Percentiles rank a stretch among this genome's conserved stretches.
phyloP scores from a whole-genome alignment of 2,888 invertebrate genomes.

The Hydraecia micacea region DNA sequence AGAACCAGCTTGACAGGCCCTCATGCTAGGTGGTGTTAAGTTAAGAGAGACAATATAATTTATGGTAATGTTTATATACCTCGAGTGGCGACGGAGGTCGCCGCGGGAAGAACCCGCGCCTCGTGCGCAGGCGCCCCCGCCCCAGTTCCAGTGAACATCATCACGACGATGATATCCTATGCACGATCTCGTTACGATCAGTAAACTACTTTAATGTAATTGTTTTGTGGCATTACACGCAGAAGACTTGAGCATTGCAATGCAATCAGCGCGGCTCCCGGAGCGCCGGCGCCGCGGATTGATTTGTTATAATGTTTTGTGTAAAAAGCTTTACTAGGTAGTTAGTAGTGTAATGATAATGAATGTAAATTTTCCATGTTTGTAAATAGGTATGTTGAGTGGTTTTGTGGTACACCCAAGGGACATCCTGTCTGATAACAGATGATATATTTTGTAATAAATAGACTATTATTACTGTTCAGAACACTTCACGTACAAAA shows the following conservation, averaged over 20 bases:
- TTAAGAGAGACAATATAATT: slow-evolving; percentile 83
- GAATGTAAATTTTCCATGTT: slow-evolving; percentile 82
- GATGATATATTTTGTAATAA: slow-evolving; percentile 66
- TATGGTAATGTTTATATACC: slow-evolving; percentile 86
- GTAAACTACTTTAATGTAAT: slow-evolving; percentile 84
- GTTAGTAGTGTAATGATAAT: slow-evolving; percentile 83
- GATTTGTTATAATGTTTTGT: slow-evolving; percentile 87
- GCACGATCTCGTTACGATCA: slow-evolving; percentile 90
- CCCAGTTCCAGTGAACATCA: slow-evolving; percentile 86
- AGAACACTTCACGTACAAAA: slow-evolving; percentile 75
- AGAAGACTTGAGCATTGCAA: slow-evolving; percentile 88
- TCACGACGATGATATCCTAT: slow-evolving; percentile 88
- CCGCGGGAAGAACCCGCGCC: slow-evolving; percentile 68
- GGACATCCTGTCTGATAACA: slow-evolving; percentile 60
- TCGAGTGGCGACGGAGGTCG: slow-evolving; percentile 73
- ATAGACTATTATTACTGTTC: slow-evolving; percentile 67
- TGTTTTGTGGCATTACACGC: slow-evolving; percentile 88
- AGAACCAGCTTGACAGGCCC: slow-evolving; percentile 91
- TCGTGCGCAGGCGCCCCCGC: slow-evolving; percentile 58
- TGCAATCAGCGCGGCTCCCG: slow-evolving; percentile 79
- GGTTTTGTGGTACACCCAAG: slow-evolving; percentile 75
- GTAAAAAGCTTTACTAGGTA: slow-evolving; percentile 89
- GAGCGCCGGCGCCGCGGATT: slow-evolving; percentile 75
- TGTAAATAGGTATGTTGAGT: slow-evolving; percentile 87
- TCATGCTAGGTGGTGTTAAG: slow-evolving; percentile 84